Evolutionary conservation across 2,888 invertebrate genomes (phyloP).

Genomic region (Buathra laborator): DNA sequence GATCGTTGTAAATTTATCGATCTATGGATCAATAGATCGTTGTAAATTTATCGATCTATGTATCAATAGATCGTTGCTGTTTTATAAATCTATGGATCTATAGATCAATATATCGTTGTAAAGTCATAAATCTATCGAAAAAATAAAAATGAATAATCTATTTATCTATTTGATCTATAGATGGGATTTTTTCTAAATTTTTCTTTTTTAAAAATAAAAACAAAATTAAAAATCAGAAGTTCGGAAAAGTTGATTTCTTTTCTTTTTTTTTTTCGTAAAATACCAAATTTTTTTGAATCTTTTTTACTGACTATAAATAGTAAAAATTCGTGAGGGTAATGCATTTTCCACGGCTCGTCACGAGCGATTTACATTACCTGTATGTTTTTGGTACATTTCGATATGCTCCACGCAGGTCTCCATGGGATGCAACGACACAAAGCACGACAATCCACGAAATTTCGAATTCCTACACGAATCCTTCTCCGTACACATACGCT

Average conservation of each 20-base stretch:
- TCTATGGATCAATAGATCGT: no score
- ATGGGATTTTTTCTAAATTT: not conserved
- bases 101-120: not conserved
- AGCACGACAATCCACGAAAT: conserved; percentile 79
- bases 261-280: no score
- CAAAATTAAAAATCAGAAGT: no score
- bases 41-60: no score
- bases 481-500: conserved; percentile 69
- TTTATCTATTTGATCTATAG: not conserved
- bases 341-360: conserved; percentile 8
- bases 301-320: not conserved
- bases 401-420: conserved; percentile 80
- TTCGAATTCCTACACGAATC: conserved; percentile 76
- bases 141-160: not conserved
- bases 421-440: conserved; percentile 81
- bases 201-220: no score
- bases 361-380: conserved; percentile 8
- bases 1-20: not conserved
- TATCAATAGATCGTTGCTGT: not conserved
- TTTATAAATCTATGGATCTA: not conserved
- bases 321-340: not conserved
- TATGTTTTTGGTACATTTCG: conserved; percentile 45
- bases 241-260: no score
- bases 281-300: not conserved
- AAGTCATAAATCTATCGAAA: not conserved